Evolutionary conservation across 2,888 invertebrate species (phyloP).

Genomic region (Drosophila eohydei): DNA sequence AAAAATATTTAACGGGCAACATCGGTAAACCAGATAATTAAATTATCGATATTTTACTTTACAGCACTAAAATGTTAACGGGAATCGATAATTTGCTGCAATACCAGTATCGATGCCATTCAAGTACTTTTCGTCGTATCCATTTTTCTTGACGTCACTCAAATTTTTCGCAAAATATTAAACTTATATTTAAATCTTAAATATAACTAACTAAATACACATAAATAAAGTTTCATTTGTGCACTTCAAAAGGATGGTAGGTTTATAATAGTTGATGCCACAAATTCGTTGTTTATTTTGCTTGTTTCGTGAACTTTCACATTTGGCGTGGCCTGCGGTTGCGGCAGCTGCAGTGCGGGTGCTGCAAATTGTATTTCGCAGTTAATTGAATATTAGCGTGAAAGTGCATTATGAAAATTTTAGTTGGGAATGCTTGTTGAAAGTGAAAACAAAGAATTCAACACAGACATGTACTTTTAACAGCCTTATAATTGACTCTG

Average conservation of each 20-base stretch:
- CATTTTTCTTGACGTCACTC: slow-evolving; percentile 60
- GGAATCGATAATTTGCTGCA: slow-evolving; percentile 17
- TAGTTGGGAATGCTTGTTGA: not conserved
- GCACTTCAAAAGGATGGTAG: slow-evolving; percentile 44
- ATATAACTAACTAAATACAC: slow-evolving; percentile 17
- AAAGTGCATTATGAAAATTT: not conserved
- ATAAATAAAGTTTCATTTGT: slow-evolving; percentile 8
- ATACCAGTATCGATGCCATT: slow-evolving; percentile 29
- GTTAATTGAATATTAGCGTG: slow-evolving; percentile 10
- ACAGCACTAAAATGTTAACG: slow-evolving; percentile 6
- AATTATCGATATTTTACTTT: not conserved
- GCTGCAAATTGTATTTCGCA: slow-evolving; percentile 21
- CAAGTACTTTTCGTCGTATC: slow-evolving; percentile 44
- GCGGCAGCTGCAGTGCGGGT: slow-evolving; percentile 33
- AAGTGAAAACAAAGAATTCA: slow-evolving; percentile 1
- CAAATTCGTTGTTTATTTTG: not conserved
- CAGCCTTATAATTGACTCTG: not conserved
- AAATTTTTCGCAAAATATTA: slow-evolving; percentile 46
- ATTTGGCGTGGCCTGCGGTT: slow-evolving; percentile 31
- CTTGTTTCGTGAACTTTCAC: slow-evolving; percentile 5
- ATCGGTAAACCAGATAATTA: slow-evolving; percentile 19
- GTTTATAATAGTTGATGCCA: slow-evolving; percentile 9
- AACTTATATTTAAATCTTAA: slow-evolving; percentile 28
- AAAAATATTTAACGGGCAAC: not conserved
- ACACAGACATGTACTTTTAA: not conserved